Evolutionary conservation across 2,797 vertebrate genomes (phyloP).

Genomic region (Hydrolagus colliei): DNA sequence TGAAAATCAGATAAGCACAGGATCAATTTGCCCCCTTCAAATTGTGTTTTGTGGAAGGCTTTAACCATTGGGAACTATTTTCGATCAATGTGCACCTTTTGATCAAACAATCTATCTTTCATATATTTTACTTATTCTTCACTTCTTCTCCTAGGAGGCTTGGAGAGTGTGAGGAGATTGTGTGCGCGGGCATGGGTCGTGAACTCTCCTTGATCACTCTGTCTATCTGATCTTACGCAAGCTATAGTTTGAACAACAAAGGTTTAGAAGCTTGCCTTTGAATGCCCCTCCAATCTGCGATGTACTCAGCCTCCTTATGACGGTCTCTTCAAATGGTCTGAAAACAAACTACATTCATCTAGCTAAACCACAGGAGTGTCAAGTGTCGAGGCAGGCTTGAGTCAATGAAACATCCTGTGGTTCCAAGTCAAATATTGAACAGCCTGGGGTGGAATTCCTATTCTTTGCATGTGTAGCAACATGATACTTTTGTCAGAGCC

Average conservation of each 20-base stretch:
- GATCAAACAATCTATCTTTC: background rate
- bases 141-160: background rate
- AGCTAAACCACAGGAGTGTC: background rate
- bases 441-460: background rate
- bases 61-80: too few species aligned
- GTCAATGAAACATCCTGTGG: background rate
- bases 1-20: too few species aligned
- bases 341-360: slow-evolving; percentile 4
- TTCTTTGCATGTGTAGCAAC: too few species aligned
- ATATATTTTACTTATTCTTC: background rate
- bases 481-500: too few species aligned
- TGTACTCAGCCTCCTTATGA: background rate
- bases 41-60: too few species aligned
- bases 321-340: background rate
- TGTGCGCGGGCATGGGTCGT: background rate
- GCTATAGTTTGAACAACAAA: background rate
- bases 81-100: too few species aligned
- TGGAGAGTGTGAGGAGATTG: background rate
- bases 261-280: background rate
- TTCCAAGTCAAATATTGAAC: background rate
- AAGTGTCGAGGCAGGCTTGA: background rate
- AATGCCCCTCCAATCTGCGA: too few species aligned
- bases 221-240: background rate
- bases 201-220: background rate
- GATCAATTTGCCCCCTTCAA: too few species aligned